Base-by-base conservation (phyloP, 2,113 vertebrate species). In the Phalacrocorax carbo region DNA sequence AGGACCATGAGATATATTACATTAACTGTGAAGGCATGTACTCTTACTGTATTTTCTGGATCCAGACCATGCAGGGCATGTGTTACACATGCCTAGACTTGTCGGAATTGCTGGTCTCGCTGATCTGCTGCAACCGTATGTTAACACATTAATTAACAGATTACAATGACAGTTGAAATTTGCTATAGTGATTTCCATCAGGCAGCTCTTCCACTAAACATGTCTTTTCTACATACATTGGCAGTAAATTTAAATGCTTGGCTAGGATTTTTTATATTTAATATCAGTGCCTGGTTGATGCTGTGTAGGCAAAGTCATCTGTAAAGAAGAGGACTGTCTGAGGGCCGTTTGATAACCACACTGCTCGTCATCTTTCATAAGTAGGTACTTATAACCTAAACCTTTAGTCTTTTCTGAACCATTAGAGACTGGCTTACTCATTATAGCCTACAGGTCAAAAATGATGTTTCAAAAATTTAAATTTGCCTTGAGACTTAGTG, bases 371-470 rank as follows among this genome's bases (percentile, higher is more conserved):
- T 93, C 84, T 96, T 96, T 88, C 80, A 80, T 95, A 94, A 82
- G 86, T 92, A 86, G 94, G 73, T 65, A 60, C n/a, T 94, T 66
- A 88, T 94, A 91, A 80, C 75, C 64, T 60, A 73, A 90, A 44
- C 54, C 36, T 66, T 76, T 69, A 58, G 70, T 93, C 71, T 87
- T 89, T 86, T 81, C 86, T 61, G 64, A 96, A 82, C 95, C 75
- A 91, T 90, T 93, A 82, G 86, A 95, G 76, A 78, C 77, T 83
- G 36, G 17, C 94, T 88, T 96, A 92, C 69, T 95, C 87, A 93
- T 97, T 96, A 93, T 61, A 95, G 94, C 95, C 94, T 88, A 72
- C 79, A 82, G 93, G 93, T 97, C 93, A 91, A 96, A 97, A 97
- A 80, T 55, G 57, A 72, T 80, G 80, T 96, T 97, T 97, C 97